Conservation (phyloP, 2,113 vertebrate species). For the Vimba vimba region DNA sequence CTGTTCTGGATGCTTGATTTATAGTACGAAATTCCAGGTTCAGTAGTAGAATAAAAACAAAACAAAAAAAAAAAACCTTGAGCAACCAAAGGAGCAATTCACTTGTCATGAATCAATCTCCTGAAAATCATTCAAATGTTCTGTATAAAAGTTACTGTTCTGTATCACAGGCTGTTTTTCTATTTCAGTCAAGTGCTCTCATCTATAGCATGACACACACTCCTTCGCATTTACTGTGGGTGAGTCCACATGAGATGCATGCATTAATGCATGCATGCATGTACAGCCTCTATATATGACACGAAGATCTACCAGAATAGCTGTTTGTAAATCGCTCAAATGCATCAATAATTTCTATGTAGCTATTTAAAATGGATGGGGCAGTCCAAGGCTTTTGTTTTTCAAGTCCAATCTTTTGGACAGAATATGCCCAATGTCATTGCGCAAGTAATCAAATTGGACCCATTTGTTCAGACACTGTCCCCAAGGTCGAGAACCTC, state of each 20-base stretch:
- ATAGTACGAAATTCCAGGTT: background rate
- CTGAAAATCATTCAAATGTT: background rate
- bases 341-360: background rate
- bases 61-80: background rate
- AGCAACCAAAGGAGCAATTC: background rate
- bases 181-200: background rate
- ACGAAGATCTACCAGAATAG: background rate
- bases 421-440: background rate
- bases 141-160: background rate
- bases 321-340: background rate
- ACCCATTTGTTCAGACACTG: constrained; percentile 13
- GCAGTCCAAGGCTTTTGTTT: background rate
- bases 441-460: constrained; percentile 4
- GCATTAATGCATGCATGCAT: background rate
- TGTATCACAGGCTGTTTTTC: background rate
- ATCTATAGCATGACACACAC: background rate
- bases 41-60: background rate
- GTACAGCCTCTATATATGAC: no score
- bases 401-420: background rate
- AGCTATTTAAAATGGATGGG: background rate
- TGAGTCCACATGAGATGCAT: background rate
- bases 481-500: constrained; percentile 7
- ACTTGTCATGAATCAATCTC: background rate
- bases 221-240: background rate
- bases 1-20: background rate